Conservation (phyloP, 2,888 invertebrate genomes). For the Drosophila pegasa region DNA sequence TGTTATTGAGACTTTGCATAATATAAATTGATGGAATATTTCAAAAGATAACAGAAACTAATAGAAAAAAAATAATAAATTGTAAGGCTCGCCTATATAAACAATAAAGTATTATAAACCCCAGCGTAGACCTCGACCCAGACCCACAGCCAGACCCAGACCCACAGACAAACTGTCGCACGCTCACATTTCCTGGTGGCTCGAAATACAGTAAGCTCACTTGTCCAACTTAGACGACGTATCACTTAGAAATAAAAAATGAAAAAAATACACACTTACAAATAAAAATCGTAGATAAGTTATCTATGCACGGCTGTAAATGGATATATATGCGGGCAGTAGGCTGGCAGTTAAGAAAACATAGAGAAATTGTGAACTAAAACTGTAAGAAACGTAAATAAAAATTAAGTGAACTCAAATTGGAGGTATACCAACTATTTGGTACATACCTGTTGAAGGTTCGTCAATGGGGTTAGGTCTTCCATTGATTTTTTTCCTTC, state of each 20-base stretch:
- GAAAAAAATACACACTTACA: slow-evolving; percentile 38
- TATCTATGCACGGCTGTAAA: slow-evolving; percentile 15
- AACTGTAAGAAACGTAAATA: slow-evolving; percentile 48
- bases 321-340: slow-evolving; percentile 37
- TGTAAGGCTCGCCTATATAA: neutral
- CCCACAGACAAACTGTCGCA: neutral
- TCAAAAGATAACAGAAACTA: neutral
- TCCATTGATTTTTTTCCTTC: slow-evolving; percentile 80
- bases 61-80: neutral
- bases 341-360: slow-evolving; percentile 41
- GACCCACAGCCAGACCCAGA: neutral
- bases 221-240: neutral
- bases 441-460: slow-evolving; percentile 74
- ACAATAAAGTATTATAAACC: neutral
- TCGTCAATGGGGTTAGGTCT: slow-evolving; percentile 75
- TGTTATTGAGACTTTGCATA: neutral
- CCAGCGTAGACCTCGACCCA: slow-evolving; percentile 3
- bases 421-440: slow-evolving; percentile 10
- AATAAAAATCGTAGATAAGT: slow-evolving; percentile 40
- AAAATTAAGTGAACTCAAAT: slow-evolving; percentile 33
- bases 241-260: neutral
- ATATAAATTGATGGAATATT: neutral
- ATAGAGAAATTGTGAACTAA: slow-evolving; percentile 48
- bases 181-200: slow-evolving; percentile 7
- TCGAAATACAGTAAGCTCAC: neutral